Base-by-base conservation (phyloP, 2,797 vertebrate genomes). In the Nasua narica region DNA sequence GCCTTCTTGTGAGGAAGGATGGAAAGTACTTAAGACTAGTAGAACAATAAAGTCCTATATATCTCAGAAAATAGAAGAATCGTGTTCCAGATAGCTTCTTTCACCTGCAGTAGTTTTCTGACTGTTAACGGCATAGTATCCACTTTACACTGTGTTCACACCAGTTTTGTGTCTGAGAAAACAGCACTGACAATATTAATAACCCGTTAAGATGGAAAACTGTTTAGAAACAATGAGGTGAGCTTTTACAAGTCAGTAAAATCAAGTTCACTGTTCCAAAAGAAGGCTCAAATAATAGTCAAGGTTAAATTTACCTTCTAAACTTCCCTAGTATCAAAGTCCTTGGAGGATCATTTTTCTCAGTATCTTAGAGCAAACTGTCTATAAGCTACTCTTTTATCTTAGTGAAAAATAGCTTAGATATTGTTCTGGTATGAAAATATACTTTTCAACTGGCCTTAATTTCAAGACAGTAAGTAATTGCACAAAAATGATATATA, bases 221-320 rank as follows among this genome's bases (percentile, higher is more conserved):
- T 83, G 37, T 83, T 96, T 87, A 92, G 96, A 86, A 95, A 58
- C 37, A 67, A 92, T 78, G 76, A 88, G 8, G 32, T 84, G 87
- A 93, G 10, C 14, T 97, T 97, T 90, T 94, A 84, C 23, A 96
- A 95, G 85, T 32, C 40, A 91, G 10, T 78, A 93, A 95, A 96
- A 95, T 95, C 13, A 97, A 98, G 37, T n/a, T 40, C 43, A 93
- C 27, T 69, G 40, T 96, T 97, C 32, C 78, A 91, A 84, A 0
- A 94, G 74, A 88, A 93, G 40, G 19, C 14, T 97, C 96, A 97
- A 93, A 54, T 35, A 91, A 77, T 13, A 88, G 37, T 27, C 70
- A 89, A 48, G 82, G 54, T 97, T 90, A 91, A 15, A 19, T 35
- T 95, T 14, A 0, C 35, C 40, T 96, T 97, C 95, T 18, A 85